Conservation (phyloP, 2,113 vertebrate species). For the Lophius piscatorius region DNA sequence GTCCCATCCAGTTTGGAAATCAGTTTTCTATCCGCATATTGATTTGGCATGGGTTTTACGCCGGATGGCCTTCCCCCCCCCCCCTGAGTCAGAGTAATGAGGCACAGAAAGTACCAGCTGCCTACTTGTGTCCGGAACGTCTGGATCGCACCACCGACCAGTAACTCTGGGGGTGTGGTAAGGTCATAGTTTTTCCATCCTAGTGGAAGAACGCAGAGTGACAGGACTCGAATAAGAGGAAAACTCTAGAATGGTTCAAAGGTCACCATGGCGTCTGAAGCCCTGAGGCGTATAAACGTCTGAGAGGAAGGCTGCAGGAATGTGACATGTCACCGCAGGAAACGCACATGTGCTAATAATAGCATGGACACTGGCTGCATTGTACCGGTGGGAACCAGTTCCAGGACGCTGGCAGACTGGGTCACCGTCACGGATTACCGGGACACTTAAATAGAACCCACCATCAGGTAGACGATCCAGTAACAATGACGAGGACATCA, state of each 20-base stretch:
- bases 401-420: background rate
- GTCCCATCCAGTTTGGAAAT: no score
- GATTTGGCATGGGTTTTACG: no score
- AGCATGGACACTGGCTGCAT: background rate
- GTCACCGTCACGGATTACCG: background rate
- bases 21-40: no score
- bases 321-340: background rate
- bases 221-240: background rate
- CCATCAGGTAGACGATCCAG: slow-evolving; percentile 1
- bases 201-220: slow-evolving; percentile 5
- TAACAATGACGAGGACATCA: no score
- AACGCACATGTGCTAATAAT: background rate
- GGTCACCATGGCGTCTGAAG: no score
- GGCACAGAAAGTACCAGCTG: slow-evolving; percentile 47
- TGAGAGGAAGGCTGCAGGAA: background rate
- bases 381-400: background rate
- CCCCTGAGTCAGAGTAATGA: slow-evolving; percentile 22
- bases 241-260: background rate
- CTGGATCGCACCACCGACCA: no score
- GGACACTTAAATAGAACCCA: slow-evolving; percentile 7
- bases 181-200: background rate
- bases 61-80: no score
- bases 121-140: slow-evolving; percentile 48
- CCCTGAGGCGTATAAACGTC: no score
- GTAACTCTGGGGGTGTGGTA: no score